Percentiles rank a stretch among this genome's conserved stretches.
Conservation (phyloP, 1,140 invertebrate species). For the Lepidotrigona ventralis region DNA sequence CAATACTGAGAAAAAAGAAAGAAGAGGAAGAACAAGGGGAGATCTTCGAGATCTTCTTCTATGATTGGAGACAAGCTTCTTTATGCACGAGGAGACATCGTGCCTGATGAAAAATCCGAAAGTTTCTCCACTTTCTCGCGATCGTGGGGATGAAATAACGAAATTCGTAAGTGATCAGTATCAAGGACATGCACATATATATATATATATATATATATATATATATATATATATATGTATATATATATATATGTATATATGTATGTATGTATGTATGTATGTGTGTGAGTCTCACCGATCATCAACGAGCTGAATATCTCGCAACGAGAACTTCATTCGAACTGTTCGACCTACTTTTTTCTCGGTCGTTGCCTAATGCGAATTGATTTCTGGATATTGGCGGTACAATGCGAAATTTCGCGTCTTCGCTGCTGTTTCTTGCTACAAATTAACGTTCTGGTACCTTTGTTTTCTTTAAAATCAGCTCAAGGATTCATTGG, state of each 20-base stretch:
- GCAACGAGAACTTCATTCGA: slow-evolving; percentile 17
- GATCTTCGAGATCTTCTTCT: not conserved
- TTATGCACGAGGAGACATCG: not conserved
- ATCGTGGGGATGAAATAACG: slow-evolving; percentile 9
- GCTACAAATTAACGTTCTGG: not conserved
- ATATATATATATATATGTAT: not conserved
- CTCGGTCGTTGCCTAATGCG: slow-evolving; percentile 18
- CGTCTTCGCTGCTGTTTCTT: not conserved
- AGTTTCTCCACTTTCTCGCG: not conserved
- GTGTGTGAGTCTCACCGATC: not conserved
- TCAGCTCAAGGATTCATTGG: too few relatives aligned
- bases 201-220: not conserved
- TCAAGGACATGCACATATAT: not conserved
- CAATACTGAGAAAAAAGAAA: not conserved
- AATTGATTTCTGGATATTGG: slow-evolving; percentile 41
- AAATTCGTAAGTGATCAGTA: slow-evolving; percentile 35
- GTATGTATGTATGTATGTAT: not conserved
- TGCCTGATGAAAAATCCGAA: slow-evolving; percentile 28
- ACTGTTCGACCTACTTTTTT: slow-evolving; percentile 22
- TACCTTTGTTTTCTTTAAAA: too few relatives aligned
- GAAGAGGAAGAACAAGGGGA: too few relatives aligned
- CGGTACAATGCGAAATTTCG: not conserved
- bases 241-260: too few relatives aligned
- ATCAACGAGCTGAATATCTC: slow-evolving; percentile 21
- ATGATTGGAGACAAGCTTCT: not conserved